Evolutionary conservation across 2,797 vertebrate genomes (phyloP).

Genomic region (Microcaecilia unicolor): DNA sequence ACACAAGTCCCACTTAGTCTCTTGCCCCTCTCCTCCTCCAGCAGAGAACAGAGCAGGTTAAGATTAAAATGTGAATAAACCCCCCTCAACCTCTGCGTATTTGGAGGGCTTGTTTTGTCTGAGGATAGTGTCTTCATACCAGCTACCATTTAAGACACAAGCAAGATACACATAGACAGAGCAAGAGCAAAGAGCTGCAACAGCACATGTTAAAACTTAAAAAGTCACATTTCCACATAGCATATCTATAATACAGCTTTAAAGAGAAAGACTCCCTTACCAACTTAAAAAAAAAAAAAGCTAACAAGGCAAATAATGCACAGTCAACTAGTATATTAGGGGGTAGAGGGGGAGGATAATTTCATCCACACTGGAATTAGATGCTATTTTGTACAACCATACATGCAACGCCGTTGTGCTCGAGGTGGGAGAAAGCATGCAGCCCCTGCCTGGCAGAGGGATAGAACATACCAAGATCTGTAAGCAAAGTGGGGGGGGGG

Average conservation of each 20-base stretch:
- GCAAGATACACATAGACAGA: too few relatives aligned
- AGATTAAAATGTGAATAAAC: too few relatives aligned
- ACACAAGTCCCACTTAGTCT: too few relatives aligned
- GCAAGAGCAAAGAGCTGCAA: constrained; percentile 51
- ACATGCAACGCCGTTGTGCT: constrained; percentile 66
- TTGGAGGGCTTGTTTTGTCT: too few relatives aligned
- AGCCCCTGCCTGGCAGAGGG: constrained; percentile 30
- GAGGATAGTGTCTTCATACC: constrained; percentile 50
- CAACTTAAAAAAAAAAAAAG: constrained; percentile 62
- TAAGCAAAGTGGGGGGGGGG: too few relatives aligned
- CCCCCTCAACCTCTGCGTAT: too few relatives aligned
- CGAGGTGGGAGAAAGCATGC: too few relatives aligned
- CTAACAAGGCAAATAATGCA: constrained; percentile 63
- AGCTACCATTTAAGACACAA: constrained; percentile 58
- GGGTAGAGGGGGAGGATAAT: too few relatives aligned
- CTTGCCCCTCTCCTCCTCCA: too few relatives aligned
- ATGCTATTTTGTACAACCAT: constrained; percentile 53
- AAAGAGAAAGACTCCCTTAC: too few relatives aligned
- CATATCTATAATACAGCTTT: constrained; percentile 57
- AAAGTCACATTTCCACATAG: constrained; percentile 59
- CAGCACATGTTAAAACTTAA: constrained; percentile 50
- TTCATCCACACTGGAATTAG: too few relatives aligned
- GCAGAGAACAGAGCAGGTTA: too few relatives aligned
- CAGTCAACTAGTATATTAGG: constrained; percentile 54
- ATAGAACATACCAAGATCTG: background rate